Evolutionary conservation across 2,113 vertebrate genomes (phyloP), one percentile per base, ranked within the genome.

Genomic region (Spilogale gracilis): DNA sequence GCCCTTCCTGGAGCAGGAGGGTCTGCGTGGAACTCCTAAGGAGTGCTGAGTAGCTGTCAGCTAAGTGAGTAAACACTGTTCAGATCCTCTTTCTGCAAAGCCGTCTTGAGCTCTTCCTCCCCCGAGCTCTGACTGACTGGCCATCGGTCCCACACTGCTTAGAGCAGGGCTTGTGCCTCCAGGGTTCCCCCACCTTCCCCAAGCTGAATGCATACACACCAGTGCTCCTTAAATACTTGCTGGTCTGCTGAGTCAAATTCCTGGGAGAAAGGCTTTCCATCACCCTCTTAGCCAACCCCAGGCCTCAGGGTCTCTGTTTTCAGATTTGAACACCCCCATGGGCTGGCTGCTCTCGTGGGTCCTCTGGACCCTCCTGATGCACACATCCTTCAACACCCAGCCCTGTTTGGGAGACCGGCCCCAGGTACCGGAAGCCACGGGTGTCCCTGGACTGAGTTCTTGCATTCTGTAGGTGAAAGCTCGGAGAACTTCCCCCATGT

Each of bases 151-250:
- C 60, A 38, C 30, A 48, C 74, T 30, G 73, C 65, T 65, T 52
- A 81, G 48, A 12, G 4, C 50, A 21, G 71, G 71, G 56, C 6
- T 79, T 6, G 10, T 3, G 1, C 58, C 61, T 20, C 0, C 25
- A 1, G 12, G 1, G 21, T 9, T 18, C 43, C 58, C 71, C 25
- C 9, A 2, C 45, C n/a, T 45, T 16, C 32, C 63, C 78, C 43
- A 2, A 74, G 45, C 14, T 0, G 12, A 11, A 8, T 8, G 58
- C 63, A 8, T 27, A n/a, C 23, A 4, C 12, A 43, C 9, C n/a
- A 3, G 74, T 2, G 20, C 61, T 56, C 13, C 56, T 38, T 0
- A n/a, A 69, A 38, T 38, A 58, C 61, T 27, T 5, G 43, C 84
- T 38, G 3, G 10, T 5, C 60, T 32, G 0, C 17, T 2, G 52